A percentile compares a stretch with the other conserved stretches of the same genome.
These are phyloP conservation scores for Elegia similella DNA, from an alignment of 2,888 invertebrate species.

Conservation along the genomic window DNA sequence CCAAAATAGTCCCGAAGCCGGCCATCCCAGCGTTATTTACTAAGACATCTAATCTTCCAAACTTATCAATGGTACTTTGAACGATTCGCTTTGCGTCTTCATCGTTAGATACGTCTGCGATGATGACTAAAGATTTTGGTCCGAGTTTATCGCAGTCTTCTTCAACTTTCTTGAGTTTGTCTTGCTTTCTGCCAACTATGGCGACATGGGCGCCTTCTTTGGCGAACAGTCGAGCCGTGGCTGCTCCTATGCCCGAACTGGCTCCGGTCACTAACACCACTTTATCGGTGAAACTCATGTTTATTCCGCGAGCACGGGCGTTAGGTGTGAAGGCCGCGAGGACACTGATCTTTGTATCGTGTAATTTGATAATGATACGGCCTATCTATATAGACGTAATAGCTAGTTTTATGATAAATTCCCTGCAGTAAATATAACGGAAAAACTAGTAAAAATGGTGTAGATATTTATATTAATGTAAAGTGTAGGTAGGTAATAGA, in stretches of 20 bases:
- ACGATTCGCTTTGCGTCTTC: conserved; percentile 30
- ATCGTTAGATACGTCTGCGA: conserved; percentile 35
- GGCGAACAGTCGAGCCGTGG: conserved; percentile 42
- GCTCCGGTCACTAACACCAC: conserved; percentile 49
- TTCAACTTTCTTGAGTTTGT: conserved; percentile 25
- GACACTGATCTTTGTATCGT: background rate
- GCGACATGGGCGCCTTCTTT: conserved; percentile 44
- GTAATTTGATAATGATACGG: background rate
- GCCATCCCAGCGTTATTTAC: conserved; percentile 40
- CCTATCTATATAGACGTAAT: no score
- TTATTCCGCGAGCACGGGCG: background rate
- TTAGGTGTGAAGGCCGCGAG: background rate
- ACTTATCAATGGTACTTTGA: conserved; percentile 28
- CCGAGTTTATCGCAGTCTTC: conserved; percentile 23
- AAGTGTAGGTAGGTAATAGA: no score
- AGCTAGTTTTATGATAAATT: no score
- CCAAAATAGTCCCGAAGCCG: conserved; percentile 23
- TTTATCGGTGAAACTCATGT: conserved; percentile 38
- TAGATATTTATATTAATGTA: no score
- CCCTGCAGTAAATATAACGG: no score
- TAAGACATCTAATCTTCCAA: conserved; percentile 36
- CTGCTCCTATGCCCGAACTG: conserved; percentile 55
- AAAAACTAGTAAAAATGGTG: no score
- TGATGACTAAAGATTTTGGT: conserved; percentile 24
- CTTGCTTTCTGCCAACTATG: conserved; percentile 33